These are phyloP conservation scores for Zoanthus sociatus DNA, from an alignment of 92 coral and sea anemone species.

Conservation along the genomic window DNA sequence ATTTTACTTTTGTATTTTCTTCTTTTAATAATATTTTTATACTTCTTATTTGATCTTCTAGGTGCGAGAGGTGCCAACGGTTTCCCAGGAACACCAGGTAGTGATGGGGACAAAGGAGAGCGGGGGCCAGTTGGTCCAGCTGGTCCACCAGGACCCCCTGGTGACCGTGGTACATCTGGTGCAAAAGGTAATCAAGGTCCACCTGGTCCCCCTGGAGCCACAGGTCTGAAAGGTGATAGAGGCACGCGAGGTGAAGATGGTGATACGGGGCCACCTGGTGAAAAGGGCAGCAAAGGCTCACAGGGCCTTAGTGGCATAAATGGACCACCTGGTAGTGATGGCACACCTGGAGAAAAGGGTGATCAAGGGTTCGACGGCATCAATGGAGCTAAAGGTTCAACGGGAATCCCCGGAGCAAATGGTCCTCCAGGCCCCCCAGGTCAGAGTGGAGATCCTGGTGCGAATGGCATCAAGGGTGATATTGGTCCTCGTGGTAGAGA, in stretches of 20 bases:
- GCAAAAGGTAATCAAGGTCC: constrained; percentile 47
- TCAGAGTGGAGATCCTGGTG: constrained; percentile 18
- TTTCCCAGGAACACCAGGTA: constrained; percentile 33
- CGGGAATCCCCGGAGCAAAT: constrained; percentile 53
- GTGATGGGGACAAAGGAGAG: constrained; percentile 62
- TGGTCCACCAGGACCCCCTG: constrained; percentile 41
- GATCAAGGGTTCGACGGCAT: constrained; percentile 59
- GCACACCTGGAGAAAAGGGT: constrained; percentile 73
- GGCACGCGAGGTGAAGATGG: constrained; percentile 48
- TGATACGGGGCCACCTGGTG: constrained; percentile 33
- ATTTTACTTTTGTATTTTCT: too few species aligned
- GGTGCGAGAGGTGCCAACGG: constrained; percentile 58
- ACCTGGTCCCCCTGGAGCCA: constrained; percentile 24
- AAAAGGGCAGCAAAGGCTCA: constrained; percentile 38
- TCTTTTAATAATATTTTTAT: too few species aligned
- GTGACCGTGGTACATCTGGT: constrained; percentile 67
- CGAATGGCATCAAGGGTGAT: constrained; percentile 49
- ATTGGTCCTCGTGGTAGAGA: constrained; percentile 33
- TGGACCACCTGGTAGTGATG: constrained; percentile 59
- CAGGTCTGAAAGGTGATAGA: constrained; percentile 40
- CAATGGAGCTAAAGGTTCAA: constrained; percentile 60
- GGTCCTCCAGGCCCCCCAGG: constrained; percentile 62
- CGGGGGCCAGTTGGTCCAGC: constrained; percentile 27
- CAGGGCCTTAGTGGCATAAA: constrained; percentile 32
- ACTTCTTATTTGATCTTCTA: not conserved